phyloP scores from a whole-genome alignment of 2,888 invertebrate species.

The Periphyllus acericola region DNA sequence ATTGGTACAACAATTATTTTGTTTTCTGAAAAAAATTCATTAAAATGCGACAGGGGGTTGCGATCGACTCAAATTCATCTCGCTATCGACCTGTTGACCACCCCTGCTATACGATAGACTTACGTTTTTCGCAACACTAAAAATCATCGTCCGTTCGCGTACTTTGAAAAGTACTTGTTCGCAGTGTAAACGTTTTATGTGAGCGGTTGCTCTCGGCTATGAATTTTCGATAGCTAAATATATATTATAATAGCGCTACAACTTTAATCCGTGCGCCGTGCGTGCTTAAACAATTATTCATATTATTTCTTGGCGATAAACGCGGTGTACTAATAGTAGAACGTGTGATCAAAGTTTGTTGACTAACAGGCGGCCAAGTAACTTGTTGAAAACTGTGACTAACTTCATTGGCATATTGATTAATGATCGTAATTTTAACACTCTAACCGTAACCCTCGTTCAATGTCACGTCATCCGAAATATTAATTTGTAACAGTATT shows the following conservation, averaged over 20 bases:
- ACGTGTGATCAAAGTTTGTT: constrained; percentile 19
- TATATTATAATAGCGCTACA: background rate
- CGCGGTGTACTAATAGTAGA: background rate
- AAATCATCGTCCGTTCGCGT: too few species aligned
- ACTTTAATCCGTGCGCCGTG: background rate
- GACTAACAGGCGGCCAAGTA: background rate
- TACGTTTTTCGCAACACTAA: too few species aligned
- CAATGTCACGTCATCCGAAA: background rate
- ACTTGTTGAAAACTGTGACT: constrained; percentile 26
- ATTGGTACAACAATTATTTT: too few species aligned
- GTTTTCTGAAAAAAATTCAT: too few species aligned
- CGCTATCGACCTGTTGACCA: too few species aligned
- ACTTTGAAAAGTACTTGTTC: too few species aligned
- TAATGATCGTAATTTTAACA: constrained; percentile 11
- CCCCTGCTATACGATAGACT: too few species aligned
- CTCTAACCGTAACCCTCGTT: background rate
- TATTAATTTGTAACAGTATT: background rate
- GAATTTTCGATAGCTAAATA: background rate
- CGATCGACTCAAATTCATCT: too few species aligned
- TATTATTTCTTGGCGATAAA: background rate
- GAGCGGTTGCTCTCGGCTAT: background rate
- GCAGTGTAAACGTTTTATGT: background rate
- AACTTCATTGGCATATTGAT: constrained; percentile 28
- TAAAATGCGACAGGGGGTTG: too few species aligned
- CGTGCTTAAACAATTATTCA: background rate